Evolutionary conservation across 2,113 vertebrate species (phyloP), one percentile per base, ranked within the genome.

Genomic region (Triplophysa siluroides): DNA sequence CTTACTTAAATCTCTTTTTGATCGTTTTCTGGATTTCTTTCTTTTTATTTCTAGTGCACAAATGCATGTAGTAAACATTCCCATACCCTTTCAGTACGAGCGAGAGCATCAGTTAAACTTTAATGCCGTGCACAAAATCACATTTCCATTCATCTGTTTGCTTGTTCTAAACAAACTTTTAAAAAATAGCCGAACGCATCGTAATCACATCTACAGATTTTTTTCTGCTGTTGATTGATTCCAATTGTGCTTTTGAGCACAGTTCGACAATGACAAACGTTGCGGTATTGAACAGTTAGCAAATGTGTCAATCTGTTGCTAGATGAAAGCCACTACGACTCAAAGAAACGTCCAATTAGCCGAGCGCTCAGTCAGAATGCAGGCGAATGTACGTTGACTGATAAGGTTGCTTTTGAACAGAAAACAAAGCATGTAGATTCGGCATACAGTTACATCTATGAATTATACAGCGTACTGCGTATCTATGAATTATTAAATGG

Each of bases 341-440:
- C 1, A 33, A 45, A 76, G 65, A 76, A 65, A 76, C 45, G n/a
- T 77, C 62, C 62, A 77, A 77, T 77, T 77, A 77, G 12, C 43
- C 26, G 24, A 74, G 52, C 18, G 3, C 2, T 2, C 19, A 6
- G 26, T 23, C 50, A 56, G 29, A 73, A 73, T 41, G 24, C 33
- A 45, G 58, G 8, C 9, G 5, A 75, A 62, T 47, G 72, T 75
- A 61, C 14, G 10, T 9, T 29, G 38, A 47, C 58, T 75, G 41
- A 75, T 75, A 29, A 75, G 72, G 0, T 14, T 63, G 21, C 72
- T 75, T 75, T 43, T 29, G 23, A 63, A 62, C 9, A 24, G 4
- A 50, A 75, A 26, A 63, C 72, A 75, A 75, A 63, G 58, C 33
- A 16, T 60, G 45, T 63, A 29, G 62, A 77, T 38, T 77, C 26